These are phyloP conservation scores for Caenorhabditis macrosperma DNA, from an alignment of 2,888 invertebrate genomes.

Conservation along the genomic window DNA sequence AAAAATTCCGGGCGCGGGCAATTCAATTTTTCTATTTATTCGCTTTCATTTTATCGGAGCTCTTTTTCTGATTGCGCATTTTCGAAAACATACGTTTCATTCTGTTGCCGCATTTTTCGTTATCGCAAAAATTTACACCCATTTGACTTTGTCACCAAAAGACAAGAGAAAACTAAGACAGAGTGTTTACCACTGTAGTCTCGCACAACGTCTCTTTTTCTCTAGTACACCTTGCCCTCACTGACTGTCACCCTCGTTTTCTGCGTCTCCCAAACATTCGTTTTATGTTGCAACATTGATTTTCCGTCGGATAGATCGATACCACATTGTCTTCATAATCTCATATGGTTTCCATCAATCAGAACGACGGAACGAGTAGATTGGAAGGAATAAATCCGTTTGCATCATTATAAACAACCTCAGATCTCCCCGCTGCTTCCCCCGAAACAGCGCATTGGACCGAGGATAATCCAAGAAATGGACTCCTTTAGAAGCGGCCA, in stretches of 20 bases:
- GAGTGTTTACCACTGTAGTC: conserved; percentile 24
- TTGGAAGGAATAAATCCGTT: background rate
- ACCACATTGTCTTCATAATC: conserved; percentile 3
- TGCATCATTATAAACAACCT: background rate
- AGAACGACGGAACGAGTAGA: background rate
- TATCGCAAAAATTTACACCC: background rate
- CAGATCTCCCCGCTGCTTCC: no score
- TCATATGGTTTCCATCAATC: conserved; percentile 37
- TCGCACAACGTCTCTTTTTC: conserved; percentile 3
- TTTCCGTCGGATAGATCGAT: conserved; percentile 5
- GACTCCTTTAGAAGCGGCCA: conserved; percentile 8
- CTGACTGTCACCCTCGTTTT: conserved; percentile 3
- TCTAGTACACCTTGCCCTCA: conserved; percentile 10
- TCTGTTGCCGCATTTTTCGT: background rate
- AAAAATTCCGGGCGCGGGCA: background rate
- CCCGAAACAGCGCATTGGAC: background rate
- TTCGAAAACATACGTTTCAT: background rate
- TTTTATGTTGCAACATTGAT: conserved; percentile 29
- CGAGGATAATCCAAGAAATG: conserved; percentile 28
- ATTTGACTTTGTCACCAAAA: background rate
- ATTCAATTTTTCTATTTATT: conserved; percentile 2
- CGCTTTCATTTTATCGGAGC: background rate
- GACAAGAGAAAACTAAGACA: background rate
- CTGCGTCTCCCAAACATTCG: conserved; percentile 28
- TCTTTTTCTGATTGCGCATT: background rate